Evolutionary conservation across 2,797 vertebrate species (phyloP).

Genomic region (Prunella strophiata): DNA sequence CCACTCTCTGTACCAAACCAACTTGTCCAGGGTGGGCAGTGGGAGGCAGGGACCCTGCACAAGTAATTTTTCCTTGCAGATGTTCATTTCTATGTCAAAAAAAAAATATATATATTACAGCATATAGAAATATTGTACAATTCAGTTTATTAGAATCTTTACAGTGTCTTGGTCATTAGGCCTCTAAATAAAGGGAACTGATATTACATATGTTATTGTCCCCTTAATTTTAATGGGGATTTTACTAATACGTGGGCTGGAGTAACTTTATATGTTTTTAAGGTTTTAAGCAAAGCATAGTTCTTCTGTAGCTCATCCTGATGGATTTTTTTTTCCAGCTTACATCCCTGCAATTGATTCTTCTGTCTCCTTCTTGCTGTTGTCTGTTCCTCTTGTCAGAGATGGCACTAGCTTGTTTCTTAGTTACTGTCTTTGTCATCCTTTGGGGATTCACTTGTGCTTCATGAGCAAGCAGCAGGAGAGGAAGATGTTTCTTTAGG

Average conservation of each 20-base stretch:
- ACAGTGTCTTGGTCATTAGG: neutral
- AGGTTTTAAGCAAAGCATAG: neutral
- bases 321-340: neutral
- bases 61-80: neutral
- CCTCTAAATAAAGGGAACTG: neutral
- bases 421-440: constrained; percentile 34
- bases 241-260: neutral
- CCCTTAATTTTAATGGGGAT: neutral
- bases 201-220: neutral
- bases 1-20: neutral
- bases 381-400: neutral
- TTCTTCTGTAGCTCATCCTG: neutral
- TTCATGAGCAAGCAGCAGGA: constrained; percentile 18
- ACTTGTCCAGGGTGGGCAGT: neutral
- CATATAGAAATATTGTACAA: neutral
- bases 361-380: neutral
- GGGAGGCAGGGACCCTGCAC: neutral
- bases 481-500: constrained; percentile 2
- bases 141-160: neutral
- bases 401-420: constrained; percentile 35
- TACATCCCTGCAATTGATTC: neutral
- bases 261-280: neutral
- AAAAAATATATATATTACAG: neutral
- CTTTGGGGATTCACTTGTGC: constrained; percentile 31
- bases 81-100: neutral